These are phyloP conservation scores for Arothron firmamentum DNA, from an alignment of 2,113 vertebrate genomes.

Conservation along the genomic window DNA sequence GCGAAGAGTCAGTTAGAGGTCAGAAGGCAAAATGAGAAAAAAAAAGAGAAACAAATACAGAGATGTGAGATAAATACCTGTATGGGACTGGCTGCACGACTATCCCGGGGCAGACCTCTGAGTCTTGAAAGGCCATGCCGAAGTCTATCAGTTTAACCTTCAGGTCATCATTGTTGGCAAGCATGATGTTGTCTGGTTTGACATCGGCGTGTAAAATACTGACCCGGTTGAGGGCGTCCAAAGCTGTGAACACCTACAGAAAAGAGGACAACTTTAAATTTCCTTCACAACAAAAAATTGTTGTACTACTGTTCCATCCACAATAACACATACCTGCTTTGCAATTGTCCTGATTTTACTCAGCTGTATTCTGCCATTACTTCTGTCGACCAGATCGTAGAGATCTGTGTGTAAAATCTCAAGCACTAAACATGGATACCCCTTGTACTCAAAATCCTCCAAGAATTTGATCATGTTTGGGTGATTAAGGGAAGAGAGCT, in stretches of 20 bases:
- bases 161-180: not conserved
- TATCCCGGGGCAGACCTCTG: not conserved
- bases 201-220: slow-evolving; percentile 21
- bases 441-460: not conserved
- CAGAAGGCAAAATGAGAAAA: not conserved
- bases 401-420: not conserved
- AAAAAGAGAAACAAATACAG: not conserved
- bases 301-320: not conserved
- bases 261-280: not conserved
- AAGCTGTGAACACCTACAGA: slow-evolving; percentile 20
- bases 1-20: not conserved
- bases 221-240: slow-evolving; percentile 7
- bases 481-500: not conserved
- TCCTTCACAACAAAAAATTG: too few species aligned
- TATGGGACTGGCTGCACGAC: not conserved
- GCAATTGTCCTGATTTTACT: not conserved
- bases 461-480: not conserved
- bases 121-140: not conserved
- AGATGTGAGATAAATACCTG: slow-evolving; percentile 12
- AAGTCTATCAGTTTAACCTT: slow-evolving; percentile 30
- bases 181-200: slow-evolving; percentile 30
- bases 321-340: slow-evolving; percentile 13
- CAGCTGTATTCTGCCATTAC: not conserved
- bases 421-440: not conserved
- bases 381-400: not conserved